Evolutionary conservation across 1,140 invertebrate genomes (phyloP).

Genomic region (Charaxes varanes): DNA sequence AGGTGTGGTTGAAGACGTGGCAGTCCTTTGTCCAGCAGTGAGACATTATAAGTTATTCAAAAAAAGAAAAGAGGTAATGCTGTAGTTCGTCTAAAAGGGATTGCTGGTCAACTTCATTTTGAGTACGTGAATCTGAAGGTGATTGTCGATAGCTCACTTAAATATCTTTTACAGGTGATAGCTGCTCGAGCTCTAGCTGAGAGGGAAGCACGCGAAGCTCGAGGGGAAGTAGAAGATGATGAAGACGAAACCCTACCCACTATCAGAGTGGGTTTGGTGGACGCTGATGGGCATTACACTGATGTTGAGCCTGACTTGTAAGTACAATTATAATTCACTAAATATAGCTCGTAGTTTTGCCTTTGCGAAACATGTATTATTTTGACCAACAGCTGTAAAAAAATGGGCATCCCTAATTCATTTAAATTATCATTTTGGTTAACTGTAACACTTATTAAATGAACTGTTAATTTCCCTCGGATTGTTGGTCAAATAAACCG

Average conservation of each 20-base stretch:
- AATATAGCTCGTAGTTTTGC: too few relatives aligned
- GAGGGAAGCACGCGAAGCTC: constrained; percentile 58
- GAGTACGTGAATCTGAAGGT: too few relatives aligned
- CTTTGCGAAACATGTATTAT: too few relatives aligned
- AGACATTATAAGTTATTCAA: too few relatives aligned
- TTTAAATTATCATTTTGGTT: constrained; percentile 1
- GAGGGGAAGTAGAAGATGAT: constrained; percentile 63
- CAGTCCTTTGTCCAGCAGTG: too few relatives aligned
- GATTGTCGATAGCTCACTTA: too few relatives aligned
- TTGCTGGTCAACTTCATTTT: too few relatives aligned
- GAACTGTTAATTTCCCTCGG: neutral
- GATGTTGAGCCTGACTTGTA: constrained; percentile 68
- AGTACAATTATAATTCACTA: constrained; percentile 36
- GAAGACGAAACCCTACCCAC: constrained; percentile 65
- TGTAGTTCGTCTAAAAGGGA: too few relatives aligned
- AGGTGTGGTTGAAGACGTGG: too few relatives aligned
- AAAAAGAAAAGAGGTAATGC: too few relatives aligned
- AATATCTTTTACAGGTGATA: constrained; percentile 54
- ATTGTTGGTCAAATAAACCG: constrained; percentile 1
- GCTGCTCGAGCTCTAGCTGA: constrained; percentile 63
- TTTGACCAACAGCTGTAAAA: neutral
- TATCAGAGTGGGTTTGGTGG: constrained; percentile 58
- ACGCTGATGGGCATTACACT: constrained; percentile 66
- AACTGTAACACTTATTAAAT: neutral
- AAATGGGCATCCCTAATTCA: neutral